These are phyloP conservation scores for Siniperca obscura DNA, from an alignment of 2,797 vertebrate genomes.

Conservation along the genomic window DNA sequence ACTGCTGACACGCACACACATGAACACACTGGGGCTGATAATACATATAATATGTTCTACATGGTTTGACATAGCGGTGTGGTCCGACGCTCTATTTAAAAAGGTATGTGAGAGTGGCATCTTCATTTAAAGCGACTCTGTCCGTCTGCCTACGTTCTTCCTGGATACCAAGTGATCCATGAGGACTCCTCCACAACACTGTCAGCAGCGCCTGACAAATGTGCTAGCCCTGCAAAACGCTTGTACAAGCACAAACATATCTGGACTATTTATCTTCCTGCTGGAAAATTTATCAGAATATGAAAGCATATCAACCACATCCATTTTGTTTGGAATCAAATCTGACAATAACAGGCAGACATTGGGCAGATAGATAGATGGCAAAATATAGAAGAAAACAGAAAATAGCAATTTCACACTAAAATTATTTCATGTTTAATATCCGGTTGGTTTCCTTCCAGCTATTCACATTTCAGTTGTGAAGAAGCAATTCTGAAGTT, in stretches of 20 bases:
- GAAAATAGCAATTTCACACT: conserved; percentile 71
- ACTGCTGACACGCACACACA: conserved; percentile 52
- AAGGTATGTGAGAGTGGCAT: conserved; percentile 52
- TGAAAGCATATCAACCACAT: conserved; percentile 75
- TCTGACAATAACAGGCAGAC: conserved; percentile 70
- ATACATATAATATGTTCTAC: conserved; percentile 42
- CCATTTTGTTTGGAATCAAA: conserved; percentile 78
- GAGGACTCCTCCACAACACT: conserved; percentile 67
- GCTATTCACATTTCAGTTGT: conserved; percentile 59
- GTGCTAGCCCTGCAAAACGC: conserved; percentile 75
- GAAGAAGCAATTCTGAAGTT: conserved; percentile 59
- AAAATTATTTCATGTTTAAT: conserved; percentile 78
- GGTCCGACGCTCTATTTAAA: conserved; percentile 43
- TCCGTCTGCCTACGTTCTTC: conserved; percentile 43
- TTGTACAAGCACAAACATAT: conserved; percentile 85
- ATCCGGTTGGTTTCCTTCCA: conserved; percentile 67
- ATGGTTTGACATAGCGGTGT: conserved; percentile 19
- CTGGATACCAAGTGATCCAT: conserved; percentile 64
- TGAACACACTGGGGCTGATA: conserved; percentile 28
- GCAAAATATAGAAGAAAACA: conserved; percentile 51
- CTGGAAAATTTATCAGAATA: conserved; percentile 78
- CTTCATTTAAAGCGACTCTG: conserved; percentile 61
- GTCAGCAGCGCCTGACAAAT: conserved; percentile 81
- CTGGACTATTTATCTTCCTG: conserved; percentile 84
- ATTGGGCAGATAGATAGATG: conserved; percentile 69